These are phyloP conservation scores for Pagrus major DNA, from an alignment of 2,113 vertebrate genomes.

Conservation along the genomic window DNA sequence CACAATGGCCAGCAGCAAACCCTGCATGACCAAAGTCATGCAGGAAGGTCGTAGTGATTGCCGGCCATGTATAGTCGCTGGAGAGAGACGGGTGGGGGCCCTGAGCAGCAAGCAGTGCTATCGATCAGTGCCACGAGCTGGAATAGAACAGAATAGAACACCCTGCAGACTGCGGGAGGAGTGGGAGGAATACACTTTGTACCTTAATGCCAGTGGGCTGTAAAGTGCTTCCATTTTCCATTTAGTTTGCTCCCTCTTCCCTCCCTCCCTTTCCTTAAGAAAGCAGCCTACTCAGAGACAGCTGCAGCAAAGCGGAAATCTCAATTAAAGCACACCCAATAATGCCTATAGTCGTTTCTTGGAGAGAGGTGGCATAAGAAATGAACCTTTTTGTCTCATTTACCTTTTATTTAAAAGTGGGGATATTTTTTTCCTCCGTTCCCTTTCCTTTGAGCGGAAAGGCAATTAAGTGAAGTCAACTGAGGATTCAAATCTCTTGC, in stretches of 20 bases:
- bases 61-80: constrained; percentile 71
- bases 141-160: constrained; percentile 72
- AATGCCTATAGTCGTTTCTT: constrained; percentile 82
- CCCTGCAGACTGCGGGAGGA: constrained; percentile 70
- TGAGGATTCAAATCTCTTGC: constrained; percentile 85
- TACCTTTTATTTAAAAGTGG: constrained; percentile 87
- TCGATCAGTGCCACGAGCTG: constrained; percentile 82
- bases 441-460: constrained; percentile 83
- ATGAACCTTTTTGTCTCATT: constrained; percentile 85
- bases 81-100: constrained; percentile 59
- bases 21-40: constrained; percentile 74
- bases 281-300: constrained; percentile 68
- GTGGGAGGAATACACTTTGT: constrained; percentile 83
- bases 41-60: constrained; percentile 79
- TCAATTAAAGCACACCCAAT: constrained; percentile 84
- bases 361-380: constrained; percentile 80
- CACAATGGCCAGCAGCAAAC: constrained; percentile 48
- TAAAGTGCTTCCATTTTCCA: constrained; percentile 83
- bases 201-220: constrained; percentile 79
- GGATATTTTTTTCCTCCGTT: constrained; percentile 58
- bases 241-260: constrained; percentile 69
- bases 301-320: constrained; percentile 85
- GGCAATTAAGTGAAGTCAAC: constrained; percentile 88
- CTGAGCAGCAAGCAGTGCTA: constrained; percentile 72
- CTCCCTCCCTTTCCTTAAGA: constrained; percentile 59